Conservation (phyloP, 2,797 vertebrate species). For the Morelia viridis region DNA sequence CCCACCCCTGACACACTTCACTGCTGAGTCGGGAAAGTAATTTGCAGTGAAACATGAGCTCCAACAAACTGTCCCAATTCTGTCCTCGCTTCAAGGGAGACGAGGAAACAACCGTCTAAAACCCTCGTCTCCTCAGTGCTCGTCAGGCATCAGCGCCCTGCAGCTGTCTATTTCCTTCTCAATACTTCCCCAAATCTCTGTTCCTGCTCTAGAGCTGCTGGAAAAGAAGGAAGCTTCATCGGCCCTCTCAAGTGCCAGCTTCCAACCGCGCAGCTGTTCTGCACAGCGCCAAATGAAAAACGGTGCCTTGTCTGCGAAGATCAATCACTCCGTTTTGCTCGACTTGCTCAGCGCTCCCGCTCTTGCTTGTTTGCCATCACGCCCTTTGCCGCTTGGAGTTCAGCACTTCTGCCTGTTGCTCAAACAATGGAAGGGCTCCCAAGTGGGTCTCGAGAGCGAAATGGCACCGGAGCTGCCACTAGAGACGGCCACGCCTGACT, state of each 20-base stretch:
- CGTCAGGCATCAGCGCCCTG: neutral
- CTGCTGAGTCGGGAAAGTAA: neutral
- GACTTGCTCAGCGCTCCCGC: neutral
- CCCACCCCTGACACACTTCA: neutral
- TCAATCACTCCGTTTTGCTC: neutral
- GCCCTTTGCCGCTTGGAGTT: too few relatives aligned
- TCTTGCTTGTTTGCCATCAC: accelerated
- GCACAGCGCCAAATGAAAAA: neutral
- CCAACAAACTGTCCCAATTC: neutral
- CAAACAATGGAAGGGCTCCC: neutral
- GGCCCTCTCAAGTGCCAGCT: neutral
- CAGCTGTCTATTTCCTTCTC: neutral
- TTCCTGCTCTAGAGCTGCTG: neutral
- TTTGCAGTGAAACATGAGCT: accelerated
- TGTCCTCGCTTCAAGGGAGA: too few relatives aligned
- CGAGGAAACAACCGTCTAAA: neutral
- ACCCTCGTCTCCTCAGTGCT: neutral
- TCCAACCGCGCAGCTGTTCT: neutral
- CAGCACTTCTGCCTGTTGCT: too few relatives aligned
- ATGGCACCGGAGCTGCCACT: neutral
- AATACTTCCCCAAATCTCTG: too few relatives aligned
- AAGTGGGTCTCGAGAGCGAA: neutral
- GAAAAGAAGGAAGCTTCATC: neutral
- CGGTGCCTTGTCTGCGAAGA: neutral
- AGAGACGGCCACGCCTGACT: neutral